These are phyloP conservation scores for Leptopilina boulardi DNA, from an alignment of 1,140 invertebrate species.

Conservation along the genomic window DNA sequence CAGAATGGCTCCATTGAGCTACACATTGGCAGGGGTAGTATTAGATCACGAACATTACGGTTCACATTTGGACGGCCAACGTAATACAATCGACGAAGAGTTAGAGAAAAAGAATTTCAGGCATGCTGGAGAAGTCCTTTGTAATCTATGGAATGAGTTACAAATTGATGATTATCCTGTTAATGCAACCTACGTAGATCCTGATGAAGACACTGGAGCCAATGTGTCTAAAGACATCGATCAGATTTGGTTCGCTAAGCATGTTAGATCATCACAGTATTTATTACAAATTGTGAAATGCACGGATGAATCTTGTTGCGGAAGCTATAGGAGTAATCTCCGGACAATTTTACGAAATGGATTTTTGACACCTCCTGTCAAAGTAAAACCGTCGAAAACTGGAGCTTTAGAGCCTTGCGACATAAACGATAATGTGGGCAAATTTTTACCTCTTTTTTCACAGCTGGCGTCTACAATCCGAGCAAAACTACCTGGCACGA, in stretches of 20 bases:
- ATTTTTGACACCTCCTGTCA: constrained; percentile 37
- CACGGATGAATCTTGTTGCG: not conserved
- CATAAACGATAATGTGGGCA: not conserved
- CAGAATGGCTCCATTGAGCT: not conserved
- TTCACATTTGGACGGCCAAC: constrained; percentile 61
- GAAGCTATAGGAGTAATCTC: not conserved
- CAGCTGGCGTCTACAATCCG: not conserved
- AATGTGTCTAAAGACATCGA: not conserved
- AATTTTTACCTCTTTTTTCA: constrained; percentile 28
- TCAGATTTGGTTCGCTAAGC: not conserved
- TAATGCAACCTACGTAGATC: not conserved
- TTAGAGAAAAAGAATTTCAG: constrained; percentile 63
- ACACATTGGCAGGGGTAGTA: constrained; percentile 62
- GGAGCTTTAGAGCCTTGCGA: not conserved
- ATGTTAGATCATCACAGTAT: not conserved
- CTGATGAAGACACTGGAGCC: not conserved
- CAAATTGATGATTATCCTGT: too few species aligned
- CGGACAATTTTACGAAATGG: constrained; percentile 29
- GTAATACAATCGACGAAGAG: constrained; percentile 61
- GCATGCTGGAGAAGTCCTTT: constrained; percentile 31
- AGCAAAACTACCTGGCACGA: not conserved
- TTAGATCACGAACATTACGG: constrained; percentile 66
- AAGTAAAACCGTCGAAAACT: constrained; percentile 45
- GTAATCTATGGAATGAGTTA: not conserved
- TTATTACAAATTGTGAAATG: not conserved